Base-by-base conservation (phyloP, 2,113 vertebrate genomes). In the Salvator merianae region DNA sequence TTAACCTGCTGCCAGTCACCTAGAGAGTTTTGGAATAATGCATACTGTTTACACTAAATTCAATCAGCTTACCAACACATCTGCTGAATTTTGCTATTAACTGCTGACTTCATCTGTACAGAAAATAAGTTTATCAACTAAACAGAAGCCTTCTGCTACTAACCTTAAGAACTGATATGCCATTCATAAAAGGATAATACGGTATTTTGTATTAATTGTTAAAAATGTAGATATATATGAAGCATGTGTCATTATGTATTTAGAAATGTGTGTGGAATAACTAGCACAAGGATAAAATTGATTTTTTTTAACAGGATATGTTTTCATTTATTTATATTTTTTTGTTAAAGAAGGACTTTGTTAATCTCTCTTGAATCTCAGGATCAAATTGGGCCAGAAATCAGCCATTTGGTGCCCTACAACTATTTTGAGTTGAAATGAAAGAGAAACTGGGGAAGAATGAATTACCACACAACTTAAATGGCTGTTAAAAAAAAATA, bases 21-120 rank as follows among this genome's bases (percentile, higher is more conserved):
- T 83, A 75, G 40, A 83, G 71, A 68, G 43, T 47, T 83, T 68
- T 66, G 72, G 82, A 76, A 68, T 68, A 75, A 83, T 83, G 62
- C 71, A 75, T 83, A 43, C 82, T 75, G 40, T 76, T 83, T 83
- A 83, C 28, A 65, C 72, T 76, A 63, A 53, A 75, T 83, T 68
- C 40, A 34, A 20, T 76, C 82, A 83, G 72, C n/a, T 76, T 76
- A 73, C 59, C 40, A 40, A 38, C 66, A 47, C 40, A 83, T 83
- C 72, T 76, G 62, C 62, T 83, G 30, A 43, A 32, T 55, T 66
- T 38, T 68, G 72, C 72, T 83, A 34, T 65, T 66, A 83, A 50
- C 72, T 66, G 50, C 81, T 66, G 20, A 76, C n/a, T 83, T 75
- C 59, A 76, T 47, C 72, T 32, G 4, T 66, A 50, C 38, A 50